phyloP scores from a whole-genome alignment of 1,140 invertebrate genomes.

The Aporrectodea caliginosa region DNA sequence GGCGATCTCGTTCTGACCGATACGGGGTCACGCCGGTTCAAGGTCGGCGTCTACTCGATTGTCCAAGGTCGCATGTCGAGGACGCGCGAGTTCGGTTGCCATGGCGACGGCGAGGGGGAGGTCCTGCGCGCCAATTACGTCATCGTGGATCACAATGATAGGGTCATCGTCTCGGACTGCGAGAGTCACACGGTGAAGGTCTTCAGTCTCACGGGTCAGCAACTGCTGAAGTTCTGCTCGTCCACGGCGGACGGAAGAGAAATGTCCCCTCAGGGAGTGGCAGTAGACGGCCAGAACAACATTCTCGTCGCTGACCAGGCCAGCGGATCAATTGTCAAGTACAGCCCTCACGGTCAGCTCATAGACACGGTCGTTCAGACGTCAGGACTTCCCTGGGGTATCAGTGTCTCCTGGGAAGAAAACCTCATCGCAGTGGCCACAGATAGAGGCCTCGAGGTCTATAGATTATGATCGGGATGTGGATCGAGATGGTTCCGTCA shows the following conservation, averaged over 20 bases:
- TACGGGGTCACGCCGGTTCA: background rate
- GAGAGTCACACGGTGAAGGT: constrained; percentile 14
- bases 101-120: constrained; percentile 7
- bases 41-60: background rate
- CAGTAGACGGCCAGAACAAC: constrained; percentile 17
- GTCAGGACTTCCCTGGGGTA: constrained; percentile 7
- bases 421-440: constrained; percentile 11
- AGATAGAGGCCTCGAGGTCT: constrained; percentile 13
- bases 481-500: no score
- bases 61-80: background rate
- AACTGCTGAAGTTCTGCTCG: constrained; percentile 13
- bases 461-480: constrained; percentile 1
- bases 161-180: constrained; percentile 16
- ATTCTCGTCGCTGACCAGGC: constrained; percentile 23
- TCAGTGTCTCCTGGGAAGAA: background rate
- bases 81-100: constrained; percentile 8
- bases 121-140: constrained; percentile 15
- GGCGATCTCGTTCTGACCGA: constrained; percentile 19
- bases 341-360: constrained; percentile 16
- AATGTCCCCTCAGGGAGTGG: constrained; percentile 14
- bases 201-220: background rate
- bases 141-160: constrained; percentile 8
- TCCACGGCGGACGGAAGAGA: constrained; percentile 10
- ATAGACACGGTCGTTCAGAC: constrained; percentile 1
- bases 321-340: background rate